These are phyloP conservation scores for Marmota flaviventris DNA, from an alignment of 2,113 vertebrate species.

Conservation along the genomic window DNA sequence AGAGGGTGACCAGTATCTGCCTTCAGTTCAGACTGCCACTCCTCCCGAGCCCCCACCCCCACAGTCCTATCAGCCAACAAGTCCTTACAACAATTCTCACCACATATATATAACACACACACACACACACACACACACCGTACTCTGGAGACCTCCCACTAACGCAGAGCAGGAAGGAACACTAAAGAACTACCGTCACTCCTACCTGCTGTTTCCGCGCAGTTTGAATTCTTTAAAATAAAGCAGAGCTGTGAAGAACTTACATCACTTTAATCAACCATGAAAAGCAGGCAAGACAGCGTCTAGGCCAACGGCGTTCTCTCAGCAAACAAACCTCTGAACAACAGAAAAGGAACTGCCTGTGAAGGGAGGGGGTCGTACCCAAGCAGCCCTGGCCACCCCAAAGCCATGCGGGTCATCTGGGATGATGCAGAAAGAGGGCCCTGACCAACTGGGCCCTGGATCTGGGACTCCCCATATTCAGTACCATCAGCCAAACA, in stretches of 20 bases:
- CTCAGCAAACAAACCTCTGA: neutral
- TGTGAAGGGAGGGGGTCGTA: accelerated
- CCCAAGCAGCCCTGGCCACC: no score
- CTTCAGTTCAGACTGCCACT: neutral
- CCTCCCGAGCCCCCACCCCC: neutral
- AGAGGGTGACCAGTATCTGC: neutral
- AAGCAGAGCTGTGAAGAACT: neutral
- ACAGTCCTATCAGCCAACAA: neutral
- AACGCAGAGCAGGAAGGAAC: neutral
- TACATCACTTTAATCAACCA: neutral
- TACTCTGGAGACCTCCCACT: neutral
- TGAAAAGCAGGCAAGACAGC: neutral
- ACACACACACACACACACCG: neutral
- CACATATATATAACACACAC: neutral
- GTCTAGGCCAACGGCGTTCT: neutral
- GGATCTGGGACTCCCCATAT: neutral
- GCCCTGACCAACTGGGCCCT: neutral
- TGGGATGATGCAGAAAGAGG: neutral
- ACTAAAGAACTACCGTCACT: neutral
- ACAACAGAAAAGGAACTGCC: neutral
- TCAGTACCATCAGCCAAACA: neutral
- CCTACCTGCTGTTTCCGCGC: neutral
- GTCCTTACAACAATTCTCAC: neutral
- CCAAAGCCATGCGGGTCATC: neutral
- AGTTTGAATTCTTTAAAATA: neutral